A percentile compares a stretch with the other conserved stretches of the same genome.
Conservation (phyloP, 1,140 invertebrate genomes). For the Solenopsis fugax region DNA sequence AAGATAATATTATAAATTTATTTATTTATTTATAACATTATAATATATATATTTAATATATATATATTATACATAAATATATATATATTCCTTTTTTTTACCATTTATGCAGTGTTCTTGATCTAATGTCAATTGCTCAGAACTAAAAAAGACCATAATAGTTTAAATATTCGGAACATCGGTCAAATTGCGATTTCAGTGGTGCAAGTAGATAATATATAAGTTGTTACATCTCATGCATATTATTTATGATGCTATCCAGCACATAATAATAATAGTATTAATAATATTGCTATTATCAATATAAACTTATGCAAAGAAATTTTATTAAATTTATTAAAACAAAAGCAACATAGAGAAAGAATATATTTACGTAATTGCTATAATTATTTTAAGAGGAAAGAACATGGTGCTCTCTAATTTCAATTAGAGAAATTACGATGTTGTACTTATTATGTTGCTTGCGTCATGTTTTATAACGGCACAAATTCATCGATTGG, state of each 20-base stretch:
- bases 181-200: neutral
- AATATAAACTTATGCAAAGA: neutral
- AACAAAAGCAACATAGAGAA: neutral
- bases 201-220: neutral
- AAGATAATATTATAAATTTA: neutral
- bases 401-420: neutral
- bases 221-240: neutral
- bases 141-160: neutral
- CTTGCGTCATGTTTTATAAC: neutral
- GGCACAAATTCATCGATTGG: constrained; percentile 2
- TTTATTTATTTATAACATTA: no score
- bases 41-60: no score
- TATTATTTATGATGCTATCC: neutral
- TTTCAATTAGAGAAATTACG: constrained; percentile 3
- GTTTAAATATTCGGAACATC: neutral
- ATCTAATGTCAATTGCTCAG: neutral
- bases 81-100: neutral
- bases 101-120: neutral
- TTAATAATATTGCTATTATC: neutral
- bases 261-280: neutral
- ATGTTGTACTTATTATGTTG: neutral
- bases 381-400: neutral
- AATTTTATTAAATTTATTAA: neutral
- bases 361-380: neutral
- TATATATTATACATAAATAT: neutral